Conservation (phyloP, 2,113 vertebrate genomes). For the mouse (Mus musculus) region DNA sequence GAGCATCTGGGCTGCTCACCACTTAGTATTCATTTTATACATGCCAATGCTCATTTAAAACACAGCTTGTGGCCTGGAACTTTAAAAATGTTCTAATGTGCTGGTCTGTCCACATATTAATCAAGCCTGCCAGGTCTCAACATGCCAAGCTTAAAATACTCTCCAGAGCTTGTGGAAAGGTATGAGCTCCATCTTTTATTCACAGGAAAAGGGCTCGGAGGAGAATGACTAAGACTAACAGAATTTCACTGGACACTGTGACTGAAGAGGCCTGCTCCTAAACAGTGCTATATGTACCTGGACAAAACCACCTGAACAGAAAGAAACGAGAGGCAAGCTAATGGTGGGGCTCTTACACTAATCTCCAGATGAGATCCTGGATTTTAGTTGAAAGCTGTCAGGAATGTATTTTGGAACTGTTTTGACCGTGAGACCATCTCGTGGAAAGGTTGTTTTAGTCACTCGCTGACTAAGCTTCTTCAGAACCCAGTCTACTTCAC, state of each 20-base stretch:
- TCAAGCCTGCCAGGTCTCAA: conserved; percentile 73
- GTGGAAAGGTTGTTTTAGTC: conserved; percentile 65
- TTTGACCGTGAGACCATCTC: conserved; percentile 48
- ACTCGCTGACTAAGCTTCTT: conserved; percentile 65
- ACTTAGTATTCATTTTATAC: conserved; percentile 53
- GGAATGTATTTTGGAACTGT: conserved; percentile 47
- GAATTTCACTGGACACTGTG: conserved; percentile 26
- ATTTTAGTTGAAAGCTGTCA: conserved; percentile 60
- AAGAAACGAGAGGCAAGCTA: conserved; percentile 57
- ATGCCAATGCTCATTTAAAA: conserved; percentile 64
- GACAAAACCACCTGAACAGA: conserved; percentile 46
- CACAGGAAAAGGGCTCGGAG: conserved; percentile 62
- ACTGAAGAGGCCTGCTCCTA: conserved; percentile 61
- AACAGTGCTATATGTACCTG: conserved; percentile 38
- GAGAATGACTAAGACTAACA: conserved; percentile 57
- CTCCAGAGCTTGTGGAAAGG: conserved; percentile 69
- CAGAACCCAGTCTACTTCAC: conserved; percentile 64
- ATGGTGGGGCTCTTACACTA: conserved; percentile 47
- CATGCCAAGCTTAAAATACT: conserved; percentile 80
- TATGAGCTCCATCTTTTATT: conserved; percentile 73
- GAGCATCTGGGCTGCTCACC: conserved; percentile 24
- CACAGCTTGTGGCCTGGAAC: conserved; percentile 67
- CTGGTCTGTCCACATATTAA: conserved; percentile 72
- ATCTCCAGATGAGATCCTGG: conserved; percentile 37
- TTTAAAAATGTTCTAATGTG: conserved; percentile 75